Base-by-base conservation (phyloP, 1,140 invertebrate genomes). In the Drosophila orosa region DNA sequence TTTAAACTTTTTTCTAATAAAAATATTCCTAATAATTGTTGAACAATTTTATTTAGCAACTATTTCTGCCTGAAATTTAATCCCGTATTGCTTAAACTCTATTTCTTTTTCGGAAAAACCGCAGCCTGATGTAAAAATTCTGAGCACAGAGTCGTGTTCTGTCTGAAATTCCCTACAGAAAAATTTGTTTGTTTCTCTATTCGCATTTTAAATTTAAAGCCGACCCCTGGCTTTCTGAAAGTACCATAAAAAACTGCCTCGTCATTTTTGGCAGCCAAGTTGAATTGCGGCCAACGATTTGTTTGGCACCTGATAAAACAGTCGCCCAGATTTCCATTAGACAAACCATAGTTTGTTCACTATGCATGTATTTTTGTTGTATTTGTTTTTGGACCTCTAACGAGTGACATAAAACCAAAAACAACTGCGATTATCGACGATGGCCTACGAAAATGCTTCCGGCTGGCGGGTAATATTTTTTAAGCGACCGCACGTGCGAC, bases 401-500 rank as follows among this genome's bases (percentile, higher is more conserved):
- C 71, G 58, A 74, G 44, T 74, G 50, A 50, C 44, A n/a, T n/a
- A 56, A 54, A 54, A 79, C 37, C 25, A 50, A 17, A 50, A 59
- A n/a, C 31, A 39, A 44, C 47, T 42, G 50, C 33, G 58, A 45
- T 25, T 59, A 27, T 39, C n/a, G 61, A 65, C 61, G 19, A 65
- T 40, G 33, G 68, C 54, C 69, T 17, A 57, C 13, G 37, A 48
- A 57, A 77, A 48, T 50, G 57, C 74, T 77, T 77, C 74, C 74
- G 74, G 74, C 59, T 76, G 58, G 42, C 47, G 31, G 50, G 37
- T 22, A 60, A 44, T 59, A 39, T 72, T 52, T 42, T 65, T 65
- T 61, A 75, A 74, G 73, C 55, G 55, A 59, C 37, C 12, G 62
- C 77, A 85, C 81, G 81, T 85, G 81, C 63, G 73, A 84, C 65